phyloP scores from a whole-genome alignment of 2,888 invertebrate species.

The Idaea biselata region DNA sequence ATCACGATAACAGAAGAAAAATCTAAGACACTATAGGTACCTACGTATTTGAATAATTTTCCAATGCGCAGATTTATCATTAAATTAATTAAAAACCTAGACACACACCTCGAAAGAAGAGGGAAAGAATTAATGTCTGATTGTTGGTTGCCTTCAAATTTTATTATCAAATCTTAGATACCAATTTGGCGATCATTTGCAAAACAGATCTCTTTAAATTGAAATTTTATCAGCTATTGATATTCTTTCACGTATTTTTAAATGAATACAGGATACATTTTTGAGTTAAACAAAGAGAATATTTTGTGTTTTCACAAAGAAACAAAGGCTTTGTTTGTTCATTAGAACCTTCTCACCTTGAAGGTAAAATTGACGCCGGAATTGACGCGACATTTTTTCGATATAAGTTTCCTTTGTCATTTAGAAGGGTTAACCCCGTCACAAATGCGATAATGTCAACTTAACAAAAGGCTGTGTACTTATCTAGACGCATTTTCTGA shows the following conservation, averaged over 20 bases:
- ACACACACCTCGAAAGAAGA: not conserved
- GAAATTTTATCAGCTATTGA: not conserved
- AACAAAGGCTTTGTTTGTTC: not conserved
- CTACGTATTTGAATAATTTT: too few species aligned
- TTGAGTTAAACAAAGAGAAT: not conserved
- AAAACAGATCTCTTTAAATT: not conserved
- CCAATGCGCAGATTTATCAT: too few species aligned
- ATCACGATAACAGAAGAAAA: too few species aligned
- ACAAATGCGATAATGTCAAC: not conserved
- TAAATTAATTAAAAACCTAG: too few species aligned
- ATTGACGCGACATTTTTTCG: not conserved
- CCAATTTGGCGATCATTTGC: not conserved
- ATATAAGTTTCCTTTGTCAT: not conserved
- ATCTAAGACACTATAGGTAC: too few species aligned
- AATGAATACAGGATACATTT: not conserved
- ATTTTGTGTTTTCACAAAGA: not conserved
- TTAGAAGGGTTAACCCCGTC: not conserved
- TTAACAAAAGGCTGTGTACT: not conserved
- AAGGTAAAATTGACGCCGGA: slow-evolving; percentile 1
- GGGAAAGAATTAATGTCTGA: not conserved
- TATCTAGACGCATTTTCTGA: not conserved
- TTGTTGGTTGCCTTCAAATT: not conserved
- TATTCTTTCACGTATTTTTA: not conserved
- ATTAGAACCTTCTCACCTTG: not conserved
- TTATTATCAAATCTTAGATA: not conserved